These are phyloP conservation scores for Maniola hyperantus DNA, from an alignment of 2,888 invertebrate species.

Conservation along the genomic window DNA sequence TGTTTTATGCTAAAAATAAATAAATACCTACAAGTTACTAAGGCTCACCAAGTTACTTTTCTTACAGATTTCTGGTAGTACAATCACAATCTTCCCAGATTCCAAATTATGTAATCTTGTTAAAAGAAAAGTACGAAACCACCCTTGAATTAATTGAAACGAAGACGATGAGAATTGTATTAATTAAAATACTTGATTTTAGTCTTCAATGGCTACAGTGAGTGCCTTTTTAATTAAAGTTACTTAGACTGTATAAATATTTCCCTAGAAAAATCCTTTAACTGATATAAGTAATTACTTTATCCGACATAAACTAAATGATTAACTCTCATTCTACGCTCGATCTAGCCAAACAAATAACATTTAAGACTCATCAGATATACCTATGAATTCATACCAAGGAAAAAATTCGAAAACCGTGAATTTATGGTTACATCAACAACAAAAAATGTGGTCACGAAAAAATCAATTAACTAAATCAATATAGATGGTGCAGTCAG, in stretches of 20 bases:
- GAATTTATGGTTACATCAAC: too few species aligned
- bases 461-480: too few species aligned
- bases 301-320: background rate
- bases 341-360: background rate
- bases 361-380: too few species aligned
- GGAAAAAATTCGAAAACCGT: too few species aligned
- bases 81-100: conserved; percentile 18
- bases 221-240: conserved; percentile 48
- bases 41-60: background rate
- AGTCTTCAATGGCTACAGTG: conserved; percentile 45
- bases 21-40: background rate
- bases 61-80: background rate
- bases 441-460: too few species aligned
- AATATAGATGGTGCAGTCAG: too few species aligned
- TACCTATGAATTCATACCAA: too few species aligned
- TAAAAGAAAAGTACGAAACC: conserved; percentile 39
- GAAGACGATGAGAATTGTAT: conserved; percentile 48
- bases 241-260: conserved; percentile 46
- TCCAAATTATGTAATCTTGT: conserved; percentile 32
- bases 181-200: conserved; percentile 54
- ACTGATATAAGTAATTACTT: conserved; percentile 9
- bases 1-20: too few species aligned
- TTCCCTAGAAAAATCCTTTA: conserved; percentile 25
- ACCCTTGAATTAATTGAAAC: conserved; percentile 48
- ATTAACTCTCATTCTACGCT: background rate